Base-by-base conservation (phyloP, 2,113 vertebrate genomes). In the Pseudopodoces humilis region DNA sequence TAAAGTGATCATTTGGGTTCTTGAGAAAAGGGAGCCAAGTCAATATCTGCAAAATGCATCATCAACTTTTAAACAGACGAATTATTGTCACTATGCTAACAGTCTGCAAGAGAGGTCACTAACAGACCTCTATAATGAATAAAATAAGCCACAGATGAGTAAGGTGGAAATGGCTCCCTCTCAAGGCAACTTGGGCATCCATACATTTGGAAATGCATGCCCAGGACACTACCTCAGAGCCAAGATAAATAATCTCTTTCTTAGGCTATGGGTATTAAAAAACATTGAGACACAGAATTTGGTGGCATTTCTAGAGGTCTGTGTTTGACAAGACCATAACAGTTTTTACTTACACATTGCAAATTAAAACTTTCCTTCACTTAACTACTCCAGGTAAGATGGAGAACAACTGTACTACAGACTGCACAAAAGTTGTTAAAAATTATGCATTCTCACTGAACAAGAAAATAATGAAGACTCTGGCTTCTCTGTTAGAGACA, bases 171-270 rank as follows among this genome's bases (percentile, higher is more conserved):
- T 49, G 43, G 16, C 15, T 19, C 22, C 22, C 28, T 39, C 6
- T 5, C 14, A 37, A 28, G 21, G 33, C 27, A 80, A 79, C 44
- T 24, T 9, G 5, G 12, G 33, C 12, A 46, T 68, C 20, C 35
- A 50, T 33, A 35, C 6, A 67, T n/a, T 4, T 24, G 18, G 43
- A 78, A 87, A 60, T 15, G 2, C 11, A 84, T 0, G 0, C 17
- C 28, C 7, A 39, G 13, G 30, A 25, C 18, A 17, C 11, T 65
- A n/a, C 23, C 37, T 65, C 0, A 4, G 30, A 74, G 27, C 13
- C 39, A 43, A 65, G 11, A 79, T 12, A 53, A 27, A 44, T 8
- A 62, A 33, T 35, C 27, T 87, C 27, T 65, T 49, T 37, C 11
- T 20, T 59, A 44, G 19, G 13, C 35, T 52, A 8, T 4, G 31